A percentile compares a stretch with the other conserved stretches of the same genome.
phyloP scores from a whole-genome alignment of 35 echinoderm and acorn worm species.

The Nesometra sesokonis region DNA sequence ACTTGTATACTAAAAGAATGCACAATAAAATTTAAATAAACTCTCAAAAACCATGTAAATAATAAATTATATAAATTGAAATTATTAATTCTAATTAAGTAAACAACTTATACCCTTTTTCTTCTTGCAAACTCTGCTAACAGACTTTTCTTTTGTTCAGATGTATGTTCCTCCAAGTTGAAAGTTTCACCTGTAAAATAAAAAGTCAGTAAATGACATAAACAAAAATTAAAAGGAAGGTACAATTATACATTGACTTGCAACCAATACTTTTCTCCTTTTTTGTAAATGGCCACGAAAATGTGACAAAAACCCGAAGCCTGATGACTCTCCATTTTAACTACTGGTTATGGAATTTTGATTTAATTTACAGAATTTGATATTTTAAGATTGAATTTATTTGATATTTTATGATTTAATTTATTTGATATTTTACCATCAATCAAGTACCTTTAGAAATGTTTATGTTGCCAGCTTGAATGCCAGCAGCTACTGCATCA shows the following conservation, averaged over 20 bases:
- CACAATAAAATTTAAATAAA: neutral
- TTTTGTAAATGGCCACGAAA: no score
- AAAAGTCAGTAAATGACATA: neutral
- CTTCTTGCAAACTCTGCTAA: conserved; percentile 86
- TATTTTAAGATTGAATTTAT: no score
- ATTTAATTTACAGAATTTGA: no score
- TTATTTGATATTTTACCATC: no score
- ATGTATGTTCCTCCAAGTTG: conserved; percentile 86
- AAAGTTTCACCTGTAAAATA: conserved; percentile 66
- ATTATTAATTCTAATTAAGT: neutral
- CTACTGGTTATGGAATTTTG: no score
- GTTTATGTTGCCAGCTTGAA: conserved; percentile 62
- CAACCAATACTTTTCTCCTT: neutral
- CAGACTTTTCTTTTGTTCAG: conserved; percentile 62
- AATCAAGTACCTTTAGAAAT: conserved; percentile 71
- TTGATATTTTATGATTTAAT: no score
- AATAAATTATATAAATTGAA: neutral
- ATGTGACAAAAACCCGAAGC: no score
- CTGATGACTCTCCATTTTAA: no score
- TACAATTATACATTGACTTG: neutral
- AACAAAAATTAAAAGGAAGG: neutral
- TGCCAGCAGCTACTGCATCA: conserved; percentile 21
- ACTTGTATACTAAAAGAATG: neutral
- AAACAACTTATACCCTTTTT: conserved; percentile 56
- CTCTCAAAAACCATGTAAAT: neutral